phyloP scores from a whole-genome alignment of 1,140 invertebrate species.

The Achatina immaculata region DNA sequence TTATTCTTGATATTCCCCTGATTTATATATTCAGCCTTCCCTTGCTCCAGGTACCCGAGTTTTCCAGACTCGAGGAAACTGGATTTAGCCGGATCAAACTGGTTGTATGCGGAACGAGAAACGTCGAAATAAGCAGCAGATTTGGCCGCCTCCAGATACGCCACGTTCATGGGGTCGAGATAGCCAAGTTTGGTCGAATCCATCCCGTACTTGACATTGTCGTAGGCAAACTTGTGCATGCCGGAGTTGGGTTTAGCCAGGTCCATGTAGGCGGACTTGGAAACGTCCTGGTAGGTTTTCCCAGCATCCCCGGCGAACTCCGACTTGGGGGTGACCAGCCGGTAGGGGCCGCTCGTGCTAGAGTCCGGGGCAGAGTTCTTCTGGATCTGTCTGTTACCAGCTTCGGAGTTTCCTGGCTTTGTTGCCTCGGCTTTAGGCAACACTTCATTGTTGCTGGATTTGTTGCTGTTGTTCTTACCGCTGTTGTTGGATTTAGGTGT shows the following conservation, averaged over 20 bases:
- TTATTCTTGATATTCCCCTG: background rate
- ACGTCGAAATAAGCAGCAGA: constrained; percentile 29
- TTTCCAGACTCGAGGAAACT: background rate
- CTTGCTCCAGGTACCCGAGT: background rate
- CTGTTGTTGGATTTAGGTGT: constrained; percentile 33
- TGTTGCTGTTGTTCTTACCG: constrained; percentile 10
- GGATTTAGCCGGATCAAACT: background rate
- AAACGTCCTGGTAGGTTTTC: background rate
- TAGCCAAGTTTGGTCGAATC: constrained; percentile 6
- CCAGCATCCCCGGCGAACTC: constrained; percentile 10
- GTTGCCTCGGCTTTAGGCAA: background rate
- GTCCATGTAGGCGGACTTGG: background rate
- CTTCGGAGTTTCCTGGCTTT: background rate
- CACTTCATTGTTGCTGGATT: background rate
- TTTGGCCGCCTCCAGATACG: constrained; percentile 30
- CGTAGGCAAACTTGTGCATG: background rate
- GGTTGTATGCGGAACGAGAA: constrained; percentile 23
- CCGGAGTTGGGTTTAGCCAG: constrained; percentile 2
- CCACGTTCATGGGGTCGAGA: constrained; percentile 30
- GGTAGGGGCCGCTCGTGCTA: background rate
- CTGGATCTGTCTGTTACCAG: background rate
- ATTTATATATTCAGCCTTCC: background rate
- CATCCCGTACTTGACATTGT: constrained; percentile 26
- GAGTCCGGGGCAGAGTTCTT: background rate
- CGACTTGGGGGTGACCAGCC: constrained; percentile 14